Base-by-base conservation (phyloP, 2,113 vertebrate species). In the Cricetomys ansorgei region DNA sequence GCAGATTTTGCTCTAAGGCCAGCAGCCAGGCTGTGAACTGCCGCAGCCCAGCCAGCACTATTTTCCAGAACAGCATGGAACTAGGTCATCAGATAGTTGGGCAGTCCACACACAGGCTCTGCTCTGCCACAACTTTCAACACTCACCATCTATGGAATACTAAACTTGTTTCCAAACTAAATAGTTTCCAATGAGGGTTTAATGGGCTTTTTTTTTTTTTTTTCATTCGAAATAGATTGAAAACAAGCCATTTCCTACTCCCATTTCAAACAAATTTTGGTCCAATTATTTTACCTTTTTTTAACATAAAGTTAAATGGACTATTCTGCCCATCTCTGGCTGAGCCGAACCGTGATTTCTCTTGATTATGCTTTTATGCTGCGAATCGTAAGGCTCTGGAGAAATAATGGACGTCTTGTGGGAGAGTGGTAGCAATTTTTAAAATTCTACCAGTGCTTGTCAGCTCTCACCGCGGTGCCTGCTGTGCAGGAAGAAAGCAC, bases 361-460 rank as follows among this genome's bases (percentile, higher is more conserved):
- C 98, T 98, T 98, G 98, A 98, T 99, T 98, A 98, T 97, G 98
- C 98, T 98, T 99, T 98, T 98, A 98, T 98, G 97, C 94, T 96
- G 92, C 76, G 97, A 98, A 98, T 98, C 92, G 83, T 77, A 93
- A 95, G 95, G 93, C 98, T 98, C 98, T 4, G 29, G 97, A 96
- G 96, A 97, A 98, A 98, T 98, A 99, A 98, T 98, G 98, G 98
- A 96, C 0, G 4, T 97, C 98, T 88, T 97, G 95, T 94, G 97
- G 97, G 97, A 98, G 98, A 98, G 98, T 96, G 97, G 98, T 97
- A 98, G 97, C 97, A 98, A 98, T 98, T 98, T 98, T 88, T 9
- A 72, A 93, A 98, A 98, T 98, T 96, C 96, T 98, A 97, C 98
- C 98, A 97, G 34, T 97, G 97, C 98, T 97, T 96, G 97, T 98